Evolutionary conservation across 23 tunicate genomes (phyloP).

Genomic region (Ciona savignyi): DNA sequence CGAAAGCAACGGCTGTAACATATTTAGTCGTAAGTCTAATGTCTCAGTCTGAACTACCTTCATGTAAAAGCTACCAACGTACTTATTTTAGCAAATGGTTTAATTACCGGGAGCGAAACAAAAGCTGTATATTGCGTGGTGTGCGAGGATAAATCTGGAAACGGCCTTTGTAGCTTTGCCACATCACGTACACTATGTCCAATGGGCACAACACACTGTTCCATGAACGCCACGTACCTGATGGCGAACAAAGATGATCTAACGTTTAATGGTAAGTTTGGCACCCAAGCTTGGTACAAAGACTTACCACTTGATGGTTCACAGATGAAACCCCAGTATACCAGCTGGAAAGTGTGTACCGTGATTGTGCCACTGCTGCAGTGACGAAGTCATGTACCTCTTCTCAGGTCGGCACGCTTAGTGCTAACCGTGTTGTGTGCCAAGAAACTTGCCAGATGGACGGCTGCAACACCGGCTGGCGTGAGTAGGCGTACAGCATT

Average conservation of each 20-base stretch:
- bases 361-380: background rate
- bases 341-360: slow-evolving; percentile 1
- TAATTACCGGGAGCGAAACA: slow-evolving; percentile 3
- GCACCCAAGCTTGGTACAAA: too few species aligned
- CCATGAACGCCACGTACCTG: background rate
- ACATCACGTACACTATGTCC: background rate
- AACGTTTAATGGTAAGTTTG: background rate
- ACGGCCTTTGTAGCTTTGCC: background rate
- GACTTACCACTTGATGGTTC: too few species aligned
- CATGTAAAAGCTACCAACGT: background rate
- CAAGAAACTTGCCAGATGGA: background rate
- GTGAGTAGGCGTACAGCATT: background rate
- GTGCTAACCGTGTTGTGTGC: background rate
- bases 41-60: background rate
- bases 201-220: slow-evolving; percentile 3
- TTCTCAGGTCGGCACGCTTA: background rate
- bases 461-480: background rate
- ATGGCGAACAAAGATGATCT: background rate
- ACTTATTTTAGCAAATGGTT: slow-evolving; percentile 23
- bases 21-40: slow-evolving; percentile 15
- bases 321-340: background rate
- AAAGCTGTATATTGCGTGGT: slow-evolving; percentile 10
- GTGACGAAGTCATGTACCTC: background rate
- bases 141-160: background rate
- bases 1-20: slow-evolving; percentile 19